Evolutionary conservation across 2,113 vertebrate species (phyloP).

Genomic region (Plotosus lineatus): DNA sequence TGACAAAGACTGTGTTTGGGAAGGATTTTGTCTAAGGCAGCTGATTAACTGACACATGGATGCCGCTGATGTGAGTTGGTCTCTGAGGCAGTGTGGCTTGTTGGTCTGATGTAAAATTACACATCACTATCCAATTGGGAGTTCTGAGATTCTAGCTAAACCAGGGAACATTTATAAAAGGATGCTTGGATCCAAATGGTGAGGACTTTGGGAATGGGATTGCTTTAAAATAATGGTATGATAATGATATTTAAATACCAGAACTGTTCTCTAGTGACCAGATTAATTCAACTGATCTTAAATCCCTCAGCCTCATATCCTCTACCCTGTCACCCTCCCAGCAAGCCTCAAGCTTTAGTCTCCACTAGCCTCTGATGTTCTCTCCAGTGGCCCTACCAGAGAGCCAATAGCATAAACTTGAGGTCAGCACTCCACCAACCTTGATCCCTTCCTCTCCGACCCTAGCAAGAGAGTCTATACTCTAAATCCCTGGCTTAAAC

Average conservation of each 20-base stretch:
- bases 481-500: background rate
- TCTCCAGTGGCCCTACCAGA: background rate
- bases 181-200: conserved; percentile 55
- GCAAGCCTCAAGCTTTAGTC: background rate
- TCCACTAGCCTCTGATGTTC: background rate
- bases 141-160: conserved; percentile 33
- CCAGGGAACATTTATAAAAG: conserved; percentile 48
- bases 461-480: background rate
- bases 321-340: background rate
- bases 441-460: background rate
- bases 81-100: background rate
- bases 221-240: conserved; percentile 53
- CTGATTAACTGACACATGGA: conserved; percentile 20
- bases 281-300: background rate
- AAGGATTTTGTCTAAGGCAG: background rate
- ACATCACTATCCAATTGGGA: conserved; percentile 30
- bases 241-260: background rate
- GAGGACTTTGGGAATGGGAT: conserved; percentile 7
- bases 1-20: background rate
- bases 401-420: background rate
- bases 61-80: conserved; percentile 22
- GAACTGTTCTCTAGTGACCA: background rate
- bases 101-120: background rate
- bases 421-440: background rate
- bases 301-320: background rate